phyloP scores from a whole-genome alignment of 1,140 invertebrate species.

The Drosophila tropicalis region DNA sequence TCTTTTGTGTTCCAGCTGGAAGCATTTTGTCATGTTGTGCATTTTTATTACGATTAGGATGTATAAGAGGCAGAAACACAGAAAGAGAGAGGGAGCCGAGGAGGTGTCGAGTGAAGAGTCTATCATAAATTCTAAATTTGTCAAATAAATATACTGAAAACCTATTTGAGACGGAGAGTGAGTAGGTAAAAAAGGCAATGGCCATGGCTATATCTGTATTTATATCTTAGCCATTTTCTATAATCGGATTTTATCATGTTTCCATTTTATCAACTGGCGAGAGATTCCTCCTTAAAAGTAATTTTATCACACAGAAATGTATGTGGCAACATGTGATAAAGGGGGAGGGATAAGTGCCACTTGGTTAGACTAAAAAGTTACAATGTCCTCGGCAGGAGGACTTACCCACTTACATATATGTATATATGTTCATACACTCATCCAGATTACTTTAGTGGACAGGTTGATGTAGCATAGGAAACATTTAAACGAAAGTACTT shows the following conservation, averaged over 20 bases:
- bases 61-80: neutral
- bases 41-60: constrained; percentile 66
- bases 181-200: neutral
- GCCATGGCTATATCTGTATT: constrained; percentile 28
- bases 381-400: neutral
- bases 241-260: constrained; percentile 63
- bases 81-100: too few relatives aligned
- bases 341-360: constrained; percentile 10
- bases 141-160: constrained; percentile 62
- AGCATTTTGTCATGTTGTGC: constrained; percentile 58
- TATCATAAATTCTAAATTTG: constrained; percentile 74
- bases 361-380: constrained; percentile 16
- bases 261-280: constrained; percentile 27
- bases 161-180: constrained; percentile 13
- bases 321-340: neutral
- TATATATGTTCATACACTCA: neutral
- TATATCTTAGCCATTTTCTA: constrained; percentile 40
- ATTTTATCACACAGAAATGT: constrained; percentile 15
- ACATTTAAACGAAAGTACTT: constrained; percentile 4
- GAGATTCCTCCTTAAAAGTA: constrained; percentile 17
- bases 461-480: neutral
- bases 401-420: neutral
- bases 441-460: neutral
- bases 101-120: constrained; percentile 6
- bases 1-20: constrained; percentile 31